Conservation (phyloP, 2,888 invertebrate genomes). For the Isoperla grammatica region DNA sequence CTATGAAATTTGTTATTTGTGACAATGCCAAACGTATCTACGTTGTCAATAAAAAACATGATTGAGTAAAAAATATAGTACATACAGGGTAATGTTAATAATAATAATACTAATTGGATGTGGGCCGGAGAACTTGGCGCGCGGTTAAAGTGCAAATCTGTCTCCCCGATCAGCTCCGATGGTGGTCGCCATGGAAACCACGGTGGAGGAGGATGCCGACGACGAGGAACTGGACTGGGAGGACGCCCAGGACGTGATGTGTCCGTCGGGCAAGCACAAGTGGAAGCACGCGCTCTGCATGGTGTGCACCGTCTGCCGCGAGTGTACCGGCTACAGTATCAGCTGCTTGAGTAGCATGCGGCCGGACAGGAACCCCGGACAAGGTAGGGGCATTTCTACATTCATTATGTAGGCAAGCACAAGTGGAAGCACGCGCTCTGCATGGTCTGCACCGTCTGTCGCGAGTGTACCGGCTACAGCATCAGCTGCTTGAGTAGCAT, state of each 20-base stretch:
- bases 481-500: conserved; percentile 73
- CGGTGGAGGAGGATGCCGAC: conserved; percentile 49
- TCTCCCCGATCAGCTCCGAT: conserved; percentile 15
- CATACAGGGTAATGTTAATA: no score
- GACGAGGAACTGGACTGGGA: conserved; percentile 45
- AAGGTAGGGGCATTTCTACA: no score
- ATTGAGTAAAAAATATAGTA: no score
- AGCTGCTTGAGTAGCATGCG: conserved; percentile 72
- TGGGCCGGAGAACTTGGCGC: no score
- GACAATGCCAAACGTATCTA: no score
- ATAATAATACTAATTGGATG: no score
- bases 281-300: conserved; percentile 80
- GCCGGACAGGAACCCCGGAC: conserved; percentile 75
- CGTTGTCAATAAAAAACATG: no score
- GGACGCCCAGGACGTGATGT: conserved; percentile 44
- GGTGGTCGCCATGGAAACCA: conserved; percentile 52
- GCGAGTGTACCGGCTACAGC: conserved; percentile 91
- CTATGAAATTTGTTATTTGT: no score
- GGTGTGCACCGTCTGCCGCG: conserved; percentile 84
- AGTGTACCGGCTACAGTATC: conserved; percentile 90
- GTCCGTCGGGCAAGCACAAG: conserved; percentile 64
- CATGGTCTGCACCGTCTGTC: conserved; percentile 85
- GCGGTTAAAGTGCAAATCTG: no score
- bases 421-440: conserved; percentile 76
- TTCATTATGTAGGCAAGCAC: conserved; percentile 58